phyloP scores from a whole-genome alignment of 2,888 invertebrate species.

The Philaethria dido region DNA sequence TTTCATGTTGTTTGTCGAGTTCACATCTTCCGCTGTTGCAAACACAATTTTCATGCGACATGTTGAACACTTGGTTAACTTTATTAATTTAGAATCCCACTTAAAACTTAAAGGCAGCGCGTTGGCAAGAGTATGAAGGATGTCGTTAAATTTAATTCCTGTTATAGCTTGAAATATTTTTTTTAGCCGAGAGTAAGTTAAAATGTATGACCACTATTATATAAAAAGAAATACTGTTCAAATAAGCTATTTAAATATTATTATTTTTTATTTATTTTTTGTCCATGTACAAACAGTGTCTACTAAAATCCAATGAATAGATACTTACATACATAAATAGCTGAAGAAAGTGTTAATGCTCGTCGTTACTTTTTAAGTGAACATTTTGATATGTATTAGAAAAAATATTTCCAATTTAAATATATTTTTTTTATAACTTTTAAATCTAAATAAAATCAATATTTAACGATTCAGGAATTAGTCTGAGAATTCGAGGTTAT shows the following conservation, averaged over 20 bases:
- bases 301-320: no score
- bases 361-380: no score
- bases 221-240: no score
- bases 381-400: no score
- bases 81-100: constrained; percentile 52
- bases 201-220: no score
- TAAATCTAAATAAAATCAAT: background rate
- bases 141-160: constrained; percentile 28
- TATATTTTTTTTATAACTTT: no score
- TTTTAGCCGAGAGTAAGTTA: background rate
- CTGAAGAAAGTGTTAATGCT: no score
- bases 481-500: background rate
- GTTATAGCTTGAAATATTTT: constrained; percentile 26
- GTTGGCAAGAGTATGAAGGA: constrained; percentile 44
- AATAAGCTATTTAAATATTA: no score
- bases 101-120: constrained; percentile 48
- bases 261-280: no score
- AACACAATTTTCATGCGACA: constrained; percentile 47
- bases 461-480: background rate
- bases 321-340: no score
- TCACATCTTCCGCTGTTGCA: constrained; percentile 28
- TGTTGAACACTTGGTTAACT: constrained; percentile 48
- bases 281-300: no score
- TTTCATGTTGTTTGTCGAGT: constrained; percentile 26
- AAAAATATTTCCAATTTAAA: no score